phyloP scores from a whole-genome alignment of 2,797 vertebrate genomes.

The Gymnoscopelus microlampas region DNA sequence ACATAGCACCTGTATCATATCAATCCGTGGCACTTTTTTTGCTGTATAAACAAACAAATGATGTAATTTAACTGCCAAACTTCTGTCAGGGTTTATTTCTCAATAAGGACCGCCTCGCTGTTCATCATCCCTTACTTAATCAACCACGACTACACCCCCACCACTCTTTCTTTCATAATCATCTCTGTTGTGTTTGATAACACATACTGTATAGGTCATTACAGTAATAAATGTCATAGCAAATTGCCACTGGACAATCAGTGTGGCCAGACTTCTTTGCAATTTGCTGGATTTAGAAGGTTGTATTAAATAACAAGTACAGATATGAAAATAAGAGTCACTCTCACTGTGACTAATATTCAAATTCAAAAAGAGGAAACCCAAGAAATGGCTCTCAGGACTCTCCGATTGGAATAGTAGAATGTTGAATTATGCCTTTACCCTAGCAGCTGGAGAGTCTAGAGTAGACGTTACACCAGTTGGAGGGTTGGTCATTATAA shows the following conservation, averaged over 20 bases:
- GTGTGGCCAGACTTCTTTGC: background rate
- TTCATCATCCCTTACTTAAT: background rate
- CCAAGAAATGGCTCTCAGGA: slow-evolving; percentile 9
- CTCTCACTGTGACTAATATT: slow-evolving; percentile 1
- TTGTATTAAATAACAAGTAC: background rate
- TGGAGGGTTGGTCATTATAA: slow-evolving; percentile 69
- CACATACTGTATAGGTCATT: slow-evolving; percentile 2
- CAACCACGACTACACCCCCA: too few species aligned
- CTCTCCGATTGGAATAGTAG: slow-evolving; percentile 12
- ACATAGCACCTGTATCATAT: too few species aligned
- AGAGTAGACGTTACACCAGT: slow-evolving; percentile 74
- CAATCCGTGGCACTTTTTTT: too few species aligned
- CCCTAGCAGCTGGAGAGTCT: slow-evolving; percentile 68
- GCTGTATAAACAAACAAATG: too few species aligned
- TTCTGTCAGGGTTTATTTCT: too few species aligned
- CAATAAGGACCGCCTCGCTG: background rate
- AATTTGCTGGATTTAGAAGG: too few species aligned
- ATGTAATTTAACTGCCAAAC: too few species aligned
- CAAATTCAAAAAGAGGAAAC: background rate
- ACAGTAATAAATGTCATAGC: background rate
- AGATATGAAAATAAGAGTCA: background rate
- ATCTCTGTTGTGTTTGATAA: background rate
- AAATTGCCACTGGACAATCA: slow-evolving; percentile 17
- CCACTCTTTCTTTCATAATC: background rate
- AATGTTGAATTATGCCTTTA: slow-evolving; percentile 22